phyloP scores from a whole-genome alignment of 2,113 vertebrate species.

The Boleophthalmus pectinirostris region DNA sequence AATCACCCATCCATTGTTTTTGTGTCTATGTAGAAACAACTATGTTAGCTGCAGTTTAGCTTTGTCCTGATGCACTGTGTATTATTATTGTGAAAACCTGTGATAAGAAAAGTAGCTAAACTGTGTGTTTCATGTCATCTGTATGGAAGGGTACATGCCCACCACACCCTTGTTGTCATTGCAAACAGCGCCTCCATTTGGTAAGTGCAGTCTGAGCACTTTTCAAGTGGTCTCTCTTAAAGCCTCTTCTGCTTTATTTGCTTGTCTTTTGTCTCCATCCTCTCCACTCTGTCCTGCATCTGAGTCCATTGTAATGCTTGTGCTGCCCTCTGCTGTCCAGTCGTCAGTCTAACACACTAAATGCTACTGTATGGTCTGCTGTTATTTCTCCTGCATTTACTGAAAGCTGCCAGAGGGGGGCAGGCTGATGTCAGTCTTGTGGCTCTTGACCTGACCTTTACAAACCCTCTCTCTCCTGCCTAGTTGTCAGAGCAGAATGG shows the following conservation, averaged over 20 bases:
- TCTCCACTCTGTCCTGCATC: slow-evolving; percentile 38
- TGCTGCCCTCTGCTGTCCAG: slow-evolving; percentile 79
- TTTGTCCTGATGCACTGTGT: slow-evolving; percentile 17
- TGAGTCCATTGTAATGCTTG: slow-evolving; percentile 64
- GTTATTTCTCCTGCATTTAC: slow-evolving; percentile 71
- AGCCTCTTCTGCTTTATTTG: slow-evolving; percentile 54
- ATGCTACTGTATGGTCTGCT: slow-evolving; percentile 75
- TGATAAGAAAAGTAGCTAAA: slow-evolving; percentile 34
- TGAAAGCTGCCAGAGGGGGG: slow-evolving; percentile 68
- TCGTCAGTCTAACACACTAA: slow-evolving; percentile 40
- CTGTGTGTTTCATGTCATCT: slow-evolving; percentile 16
- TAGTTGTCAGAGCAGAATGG: slow-evolving; percentile 82
- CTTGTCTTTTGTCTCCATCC: slow-evolving; percentile 7
- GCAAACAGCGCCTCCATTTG: slow-evolving; percentile 31
- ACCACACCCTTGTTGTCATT: slow-evolving; percentile 13
- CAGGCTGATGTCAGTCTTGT: slow-evolving; percentile 74
- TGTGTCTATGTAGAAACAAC: slow-evolving; percentile 24
- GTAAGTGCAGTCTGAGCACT: slow-evolving; percentile 36
- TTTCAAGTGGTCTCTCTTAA: slow-evolving; percentile 61
- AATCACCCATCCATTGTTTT: slow-evolving; percentile 49
- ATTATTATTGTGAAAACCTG: slow-evolving; percentile 27
- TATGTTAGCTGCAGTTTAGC: slow-evolving; percentile 18
- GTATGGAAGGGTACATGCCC: slow-evolving; percentile 13
- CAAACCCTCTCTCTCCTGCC: slow-evolving; percentile 78
- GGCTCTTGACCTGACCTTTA: slow-evolving; percentile 73